Evolutionary conservation across 92 coral and sea anemone species (phyloP), one percentile per base, ranked within the genome.

Genomic region (Virgularia gustaviana): DNA sequence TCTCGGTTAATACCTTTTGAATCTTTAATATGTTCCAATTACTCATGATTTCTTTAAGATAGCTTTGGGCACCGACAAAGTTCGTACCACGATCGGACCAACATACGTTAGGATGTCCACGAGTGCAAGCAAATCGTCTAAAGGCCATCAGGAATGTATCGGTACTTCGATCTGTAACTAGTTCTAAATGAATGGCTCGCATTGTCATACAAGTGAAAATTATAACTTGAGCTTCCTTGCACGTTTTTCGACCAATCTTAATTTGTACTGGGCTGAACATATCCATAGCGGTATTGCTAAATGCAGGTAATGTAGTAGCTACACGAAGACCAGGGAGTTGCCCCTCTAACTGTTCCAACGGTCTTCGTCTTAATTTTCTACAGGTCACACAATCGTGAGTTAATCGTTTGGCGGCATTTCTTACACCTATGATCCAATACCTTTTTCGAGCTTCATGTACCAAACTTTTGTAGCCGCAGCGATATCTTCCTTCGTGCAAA

Each of bases 251-350:
- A 68, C 78, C 66, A 32, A 84, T 35, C 77, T 57, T 62, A 29
- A 86, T 63, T 11, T 83, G 90, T 51, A 83, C 31, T 19, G 88
- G 86, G 3, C 88, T 86, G 71, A 87, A 83, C 86, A 87, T 83
- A 59, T 76, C 88, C 35, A 77, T 70, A 37, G 91, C 91, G 8
- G 85, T 79, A 71, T 83, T 54, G 58, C 79, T 34, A 55, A 86
- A 86, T 18, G 79, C 83, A 24, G 88, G 88, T 25, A 27, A 63
- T 1, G 79, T 76, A 22, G 56, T 54, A 18, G 81, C 82, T 6
- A 72, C 75, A 6, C 92, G 80, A 25, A 83, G 76, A 10, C 16
- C 72, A 11, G 88, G 92, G 15, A 87, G 9, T 56, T 87, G 86
- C 22, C 84, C 92, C 88, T 73, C 72, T 20, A 74, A 60, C 45